Percentiles rank a stretch among this genome's conserved stretches.
Conservation (phyloP, 2,888 invertebrate genomes). For the Uloborus plumipes region DNA sequence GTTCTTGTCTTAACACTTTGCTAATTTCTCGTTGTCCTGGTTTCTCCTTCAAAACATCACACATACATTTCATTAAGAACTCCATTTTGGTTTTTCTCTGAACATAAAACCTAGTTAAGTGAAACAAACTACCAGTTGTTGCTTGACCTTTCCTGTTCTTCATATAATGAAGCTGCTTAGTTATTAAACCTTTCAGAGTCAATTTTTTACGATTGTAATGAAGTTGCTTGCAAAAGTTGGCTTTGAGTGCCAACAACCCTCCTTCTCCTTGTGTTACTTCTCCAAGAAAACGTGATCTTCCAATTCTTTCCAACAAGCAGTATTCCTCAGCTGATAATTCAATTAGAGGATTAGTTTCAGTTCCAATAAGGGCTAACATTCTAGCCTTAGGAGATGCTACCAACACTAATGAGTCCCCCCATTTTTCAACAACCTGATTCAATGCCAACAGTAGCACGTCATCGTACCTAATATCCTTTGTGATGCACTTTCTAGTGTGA, state of each 20-base stretch:
- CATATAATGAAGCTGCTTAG: conserved; percentile 74
- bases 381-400: conserved; percentile 80
- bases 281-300: conserved; percentile 78
- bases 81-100: conserved; percentile 75
- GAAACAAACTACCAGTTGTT: conserved; percentile 68
- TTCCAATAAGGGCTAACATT: conserved; percentile 75
- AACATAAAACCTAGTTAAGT: conserved; percentile 75
- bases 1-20: conserved; percentile 25
- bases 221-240: conserved; percentile 73
- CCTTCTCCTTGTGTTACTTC: conserved; percentile 79
- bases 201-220: conserved; percentile 79
- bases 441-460: conserved; percentile 70
- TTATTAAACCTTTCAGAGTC: conserved; percentile 76
- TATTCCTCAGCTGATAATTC: conserved; percentile 77
- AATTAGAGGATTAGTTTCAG: conserved; percentile 71
- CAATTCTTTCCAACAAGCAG: conserved; percentile 82
- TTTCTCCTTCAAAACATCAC: conserved; percentile 75
- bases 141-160: conserved; percentile 63
- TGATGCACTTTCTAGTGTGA: conserved; percentile 75
- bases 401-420: conserved; percentile 78
- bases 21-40: conserved; percentile 72
- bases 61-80: conserved; percentile 75
- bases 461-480: conserved; percentile 71
- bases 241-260: conserved; percentile 73
- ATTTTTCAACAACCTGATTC: conserved; percentile 74